These are phyloP conservation scores for Trichechus manatus DNA, from an alignment of 2,113 vertebrate species.

Conservation along the genomic window DNA sequence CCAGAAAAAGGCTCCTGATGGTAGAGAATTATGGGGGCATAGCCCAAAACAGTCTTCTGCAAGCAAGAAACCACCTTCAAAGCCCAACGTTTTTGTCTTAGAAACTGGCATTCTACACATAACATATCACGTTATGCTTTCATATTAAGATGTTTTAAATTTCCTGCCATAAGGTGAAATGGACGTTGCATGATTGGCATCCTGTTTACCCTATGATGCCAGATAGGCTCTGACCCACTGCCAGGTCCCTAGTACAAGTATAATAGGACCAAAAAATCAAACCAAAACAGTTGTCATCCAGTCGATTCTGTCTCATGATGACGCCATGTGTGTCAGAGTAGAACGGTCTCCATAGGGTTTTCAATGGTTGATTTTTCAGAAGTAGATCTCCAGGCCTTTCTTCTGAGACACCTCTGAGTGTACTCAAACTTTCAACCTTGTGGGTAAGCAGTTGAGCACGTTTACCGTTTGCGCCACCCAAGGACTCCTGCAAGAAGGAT, in stretches of 20 bases:
- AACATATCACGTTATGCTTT: neutral
- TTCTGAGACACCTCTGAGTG: no score
- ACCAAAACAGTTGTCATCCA: no score
- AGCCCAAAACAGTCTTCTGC: neutral
- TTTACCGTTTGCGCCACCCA: neutral
- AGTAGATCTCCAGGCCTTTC: no score
- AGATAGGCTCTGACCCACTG: no score
- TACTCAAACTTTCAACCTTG: no score
- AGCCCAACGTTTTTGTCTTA: neutral
- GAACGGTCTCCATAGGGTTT: no score
- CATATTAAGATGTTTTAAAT: neutral
- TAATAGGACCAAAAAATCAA: no score
- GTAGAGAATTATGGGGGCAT: neutral
- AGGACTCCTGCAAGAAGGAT: neutral
- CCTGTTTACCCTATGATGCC: neutral
- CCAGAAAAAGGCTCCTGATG: constrained; percentile 1
- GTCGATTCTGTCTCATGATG: no score
- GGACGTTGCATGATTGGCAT: neutral
- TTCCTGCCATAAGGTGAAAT: neutral
- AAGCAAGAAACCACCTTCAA: neutral
- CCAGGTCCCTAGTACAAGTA: neutral
- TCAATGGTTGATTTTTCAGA: neutral
- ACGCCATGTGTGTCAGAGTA: no score
- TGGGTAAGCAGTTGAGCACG: no score
- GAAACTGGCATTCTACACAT: neutral